Base-by-base conservation (phyloP, 2,888 invertebrate genomes). In the Noctua janthina region DNA sequence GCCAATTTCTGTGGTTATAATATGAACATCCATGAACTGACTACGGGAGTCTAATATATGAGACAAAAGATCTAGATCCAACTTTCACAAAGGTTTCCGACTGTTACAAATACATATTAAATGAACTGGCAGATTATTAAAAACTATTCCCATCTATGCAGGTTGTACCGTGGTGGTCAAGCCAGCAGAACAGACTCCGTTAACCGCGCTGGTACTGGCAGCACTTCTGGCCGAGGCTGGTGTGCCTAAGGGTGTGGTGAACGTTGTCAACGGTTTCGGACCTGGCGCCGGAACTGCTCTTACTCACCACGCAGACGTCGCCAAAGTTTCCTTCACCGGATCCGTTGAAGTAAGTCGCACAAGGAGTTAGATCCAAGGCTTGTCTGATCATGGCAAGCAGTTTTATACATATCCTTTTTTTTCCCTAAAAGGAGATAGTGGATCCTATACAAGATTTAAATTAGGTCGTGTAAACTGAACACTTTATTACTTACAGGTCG, bases 151-250 rank as follows among this genome's bases (percentile, higher is more conserved):
- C 35, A 54, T 59, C 15, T 68, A 88, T 77, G 11, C 49, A 96
- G 98, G 98, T 88, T 98, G 99, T 92, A 98, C 98, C 0, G 97
- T 99, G 29, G 98, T 99, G 1, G 97, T 99, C 87, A 99, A 99
- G 94, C 98, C 99, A 0, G 99, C 99, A 0, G 99, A 99, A 93
- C 99, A 99, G 95, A 99, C 99, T 0, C 98, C 99, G 0, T 95
- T 99, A 70, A 98, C 99, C 0, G 99, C 99, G 0, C 96, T 99
- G 35, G 98, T 98, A 89, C 95, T 99, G 6, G 99, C 98, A 0
- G 97, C 98, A 78, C 95, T 99, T 76, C 94, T 97, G 35, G 98
- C 97, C 88, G 98, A 99, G 96, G 99, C 99, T 66, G 99, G 99
- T 3, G 98, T 99, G 86, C 99, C 99, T 0, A 97, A 98, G 35